These are phyloP conservation scores for Columbina picui DNA, from an alignment of 2,113 vertebrate species.

Conservation along the genomic window DNA sequence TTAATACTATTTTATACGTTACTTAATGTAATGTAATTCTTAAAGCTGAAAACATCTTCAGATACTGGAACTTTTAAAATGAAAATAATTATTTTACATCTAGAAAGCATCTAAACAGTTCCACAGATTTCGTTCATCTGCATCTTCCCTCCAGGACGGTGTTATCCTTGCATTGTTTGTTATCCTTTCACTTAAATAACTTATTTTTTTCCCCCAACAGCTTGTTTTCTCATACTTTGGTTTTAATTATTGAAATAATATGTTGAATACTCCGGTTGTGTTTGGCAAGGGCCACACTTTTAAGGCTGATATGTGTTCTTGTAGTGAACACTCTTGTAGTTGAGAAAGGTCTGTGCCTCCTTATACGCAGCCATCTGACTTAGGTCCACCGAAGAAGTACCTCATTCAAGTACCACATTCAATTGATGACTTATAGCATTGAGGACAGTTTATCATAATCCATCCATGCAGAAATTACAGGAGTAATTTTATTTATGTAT, in stretches of 20 bases:
- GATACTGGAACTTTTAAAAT: conserved; percentile 21
- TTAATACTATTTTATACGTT: conserved; percentile 58
- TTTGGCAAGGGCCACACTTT: conserved; percentile 57
- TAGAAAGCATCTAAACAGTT: conserved; percentile 63
- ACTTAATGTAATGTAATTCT: conserved; percentile 57
- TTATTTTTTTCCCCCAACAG: conserved; percentile 32
- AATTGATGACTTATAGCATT: accelerated
- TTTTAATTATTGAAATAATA: conserved; percentile 73
- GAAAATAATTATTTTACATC: conserved; percentile 63
- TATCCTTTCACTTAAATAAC: conserved; percentile 68
- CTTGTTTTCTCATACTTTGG: conserved; percentile 63
- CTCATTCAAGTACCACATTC: background rate
- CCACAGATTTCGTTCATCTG: conserved; percentile 60
- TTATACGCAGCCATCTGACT: background rate
- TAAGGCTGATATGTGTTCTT: conserved; percentile 31
- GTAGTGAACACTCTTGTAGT: conserved; percentile 13
- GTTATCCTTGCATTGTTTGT: conserved; percentile 66
- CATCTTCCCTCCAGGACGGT: conserved; percentile 57
- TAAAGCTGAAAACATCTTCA: conserved; percentile 63
- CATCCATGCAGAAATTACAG: background rate
- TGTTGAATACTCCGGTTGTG: conserved; percentile 61
- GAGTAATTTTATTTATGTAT: background rate
- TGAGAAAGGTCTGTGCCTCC: conserved; percentile 34
- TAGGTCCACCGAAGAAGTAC: background rate
- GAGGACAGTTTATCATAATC: background rate